A percentile compares a stretch with the other conserved stretches of the same genome.
These are phyloP conservation scores for Darevskia nairensis DNA, from an alignment of 2,797 vertebrate species.

Conservation along the genomic window DNA sequence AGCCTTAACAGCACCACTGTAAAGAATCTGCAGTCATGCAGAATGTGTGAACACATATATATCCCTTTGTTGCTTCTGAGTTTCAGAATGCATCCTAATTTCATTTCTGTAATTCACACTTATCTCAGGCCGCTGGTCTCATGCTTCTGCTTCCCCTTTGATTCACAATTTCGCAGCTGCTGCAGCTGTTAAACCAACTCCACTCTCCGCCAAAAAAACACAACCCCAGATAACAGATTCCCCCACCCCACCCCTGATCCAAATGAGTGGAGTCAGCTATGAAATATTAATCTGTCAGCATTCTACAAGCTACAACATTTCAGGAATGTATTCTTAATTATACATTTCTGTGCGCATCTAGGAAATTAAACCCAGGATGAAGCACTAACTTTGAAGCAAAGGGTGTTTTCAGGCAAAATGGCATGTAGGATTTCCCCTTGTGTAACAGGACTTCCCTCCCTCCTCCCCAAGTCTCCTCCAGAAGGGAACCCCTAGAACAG, in stretches of 20 bases:
- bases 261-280: slow-evolving; percentile 23
- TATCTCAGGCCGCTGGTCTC: neutral
- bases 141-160: slow-evolving; percentile 27
- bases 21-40: neutral
- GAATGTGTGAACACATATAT: neutral
- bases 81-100: slow-evolving; percentile 39
- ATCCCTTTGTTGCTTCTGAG: neutral
- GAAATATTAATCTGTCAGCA: neutral
- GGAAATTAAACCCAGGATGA: slow-evolving; percentile 15
- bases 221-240: neutral
- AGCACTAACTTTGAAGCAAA: neutral
- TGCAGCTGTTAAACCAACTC: slow-evolving; percentile 16
- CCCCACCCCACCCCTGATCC: neutral
- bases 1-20: neutral
- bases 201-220: neutral
- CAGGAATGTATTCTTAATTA: slow-evolving; percentile 16
- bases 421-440: neutral
- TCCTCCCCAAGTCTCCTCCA: too few species aligned
- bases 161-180: slow-evolving; percentile 19
- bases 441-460: too few species aligned
- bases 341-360: slow-evolving; percentile 1
- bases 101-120: slow-evolving; percentile 41
- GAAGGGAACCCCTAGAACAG: too few species aligned
- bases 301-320: neutral
- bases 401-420: neutral